phyloP scores from a whole-genome alignment of 2,797 vertebrate genomes.

The Garrulus glandarius region DNA sequence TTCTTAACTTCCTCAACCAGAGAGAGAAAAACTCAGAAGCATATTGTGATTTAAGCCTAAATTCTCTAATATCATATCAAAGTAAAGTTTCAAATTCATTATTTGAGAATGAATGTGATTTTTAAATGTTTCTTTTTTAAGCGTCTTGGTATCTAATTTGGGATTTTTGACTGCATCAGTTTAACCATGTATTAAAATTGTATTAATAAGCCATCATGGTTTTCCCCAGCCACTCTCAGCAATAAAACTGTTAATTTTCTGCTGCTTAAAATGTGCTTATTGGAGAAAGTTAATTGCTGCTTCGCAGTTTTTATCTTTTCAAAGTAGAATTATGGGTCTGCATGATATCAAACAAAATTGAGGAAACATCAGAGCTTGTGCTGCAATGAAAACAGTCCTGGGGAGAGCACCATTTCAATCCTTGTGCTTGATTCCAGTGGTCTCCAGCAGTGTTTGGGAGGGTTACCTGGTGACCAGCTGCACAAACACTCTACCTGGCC shows the following conservation, averaged over 20 bases:
- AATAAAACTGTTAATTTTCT: constrained; percentile 19
- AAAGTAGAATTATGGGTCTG: neutral
- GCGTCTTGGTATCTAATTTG: neutral
- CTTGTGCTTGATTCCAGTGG: neutral
- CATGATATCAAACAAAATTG: neutral
- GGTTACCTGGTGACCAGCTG: constrained; percentile 56
- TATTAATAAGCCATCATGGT: neutral
- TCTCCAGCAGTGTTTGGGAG: constrained; percentile 28
- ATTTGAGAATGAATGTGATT: neutral
- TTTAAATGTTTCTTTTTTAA: neutral
- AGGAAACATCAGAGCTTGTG: constrained; percentile 3
- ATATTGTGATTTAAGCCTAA: neutral
- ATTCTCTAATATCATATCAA: neutral
- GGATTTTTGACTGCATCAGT: neutral
- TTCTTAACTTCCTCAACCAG: neutral
- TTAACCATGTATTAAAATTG: neutral
- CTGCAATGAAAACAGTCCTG: neutral
- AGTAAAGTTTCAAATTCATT: neutral
- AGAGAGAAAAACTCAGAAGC: neutral
- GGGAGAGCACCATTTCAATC: neutral
- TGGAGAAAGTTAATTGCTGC: neutral
- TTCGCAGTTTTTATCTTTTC: constrained; percentile 22
- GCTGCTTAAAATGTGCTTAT: neutral
- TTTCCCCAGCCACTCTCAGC: neutral
- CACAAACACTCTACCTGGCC: constrained; percentile 57